These are phyloP conservation scores for Tinea pellionella DNA, from an alignment of 2,888 invertebrate species.

Conservation along the genomic window DNA sequence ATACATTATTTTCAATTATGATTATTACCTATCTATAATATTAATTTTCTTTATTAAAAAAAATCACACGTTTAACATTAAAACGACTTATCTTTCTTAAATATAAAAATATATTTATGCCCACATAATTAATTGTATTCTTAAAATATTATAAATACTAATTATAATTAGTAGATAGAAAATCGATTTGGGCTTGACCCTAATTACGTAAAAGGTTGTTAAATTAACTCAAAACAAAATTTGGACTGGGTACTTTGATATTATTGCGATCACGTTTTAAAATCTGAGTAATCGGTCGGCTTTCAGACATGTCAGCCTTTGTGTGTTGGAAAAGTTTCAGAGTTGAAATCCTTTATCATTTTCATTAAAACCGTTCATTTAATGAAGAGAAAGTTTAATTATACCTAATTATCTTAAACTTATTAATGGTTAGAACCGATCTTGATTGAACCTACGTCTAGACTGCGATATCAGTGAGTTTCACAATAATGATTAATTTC, in stretches of 20 bases:
- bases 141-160: too few species aligned
- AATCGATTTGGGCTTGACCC: background rate
- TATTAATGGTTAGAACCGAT: background rate
- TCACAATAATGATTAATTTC: conserved; percentile 14
- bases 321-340: background rate
- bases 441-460: background rate
- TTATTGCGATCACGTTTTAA: background rate
- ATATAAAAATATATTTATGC: too few species aligned
- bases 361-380: background rate
- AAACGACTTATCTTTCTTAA: too few species aligned
- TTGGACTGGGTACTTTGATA: background rate
- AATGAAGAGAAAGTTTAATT: background rate
- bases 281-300: background rate
- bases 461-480: background rate
- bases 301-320: background rate
- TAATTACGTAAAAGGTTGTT: background rate
- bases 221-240: background rate
- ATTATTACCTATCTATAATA: too few species aligned
- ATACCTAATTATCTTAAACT: background rate
- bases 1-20: too few species aligned
- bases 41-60: too few species aligned
- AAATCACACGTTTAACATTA: too few species aligned
- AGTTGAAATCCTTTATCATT: background rate
- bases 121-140: too few species aligned
- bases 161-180: too few species aligned